Evolutionary conservation across 2,888 invertebrate genomes (phyloP).

Genomic region (Lithophane socia): DNA sequence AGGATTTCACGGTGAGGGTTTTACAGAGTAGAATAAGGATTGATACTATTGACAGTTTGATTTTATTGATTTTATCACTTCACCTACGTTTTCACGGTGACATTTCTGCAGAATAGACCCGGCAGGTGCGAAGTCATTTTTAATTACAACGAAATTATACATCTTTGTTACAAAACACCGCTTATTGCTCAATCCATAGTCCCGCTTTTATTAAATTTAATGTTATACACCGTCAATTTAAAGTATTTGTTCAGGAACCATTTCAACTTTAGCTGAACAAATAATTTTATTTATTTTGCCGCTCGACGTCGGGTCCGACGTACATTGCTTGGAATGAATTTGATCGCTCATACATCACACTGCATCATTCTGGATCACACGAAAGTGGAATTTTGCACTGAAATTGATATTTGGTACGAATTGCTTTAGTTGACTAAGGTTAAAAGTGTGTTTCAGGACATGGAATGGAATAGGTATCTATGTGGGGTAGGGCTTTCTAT

Average conservation of each 20-base stretch:
- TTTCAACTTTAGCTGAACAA: slow-evolving; percentile 59
- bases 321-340: slow-evolving; percentile 53
- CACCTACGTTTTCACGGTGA: too few species aligned
- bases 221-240: slow-evolving; percentile 64
- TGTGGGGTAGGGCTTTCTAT: not conserved
- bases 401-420: not conserved
- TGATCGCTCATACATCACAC: slow-evolving; percentile 66
- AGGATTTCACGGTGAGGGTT: too few species aligned
- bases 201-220: slow-evolving; percentile 71
- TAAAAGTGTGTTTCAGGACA: not conserved
- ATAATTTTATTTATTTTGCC: slow-evolving; percentile 37
- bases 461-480: not conserved
- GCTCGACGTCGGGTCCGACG: slow-evolving; percentile 1
- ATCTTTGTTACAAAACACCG: slow-evolving; percentile 52
- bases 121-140: not conserved
- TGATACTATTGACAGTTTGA: too few species aligned
- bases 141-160: slow-evolving; percentile 3
- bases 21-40: too few species aligned
- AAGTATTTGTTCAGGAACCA: slow-evolving; percentile 69
- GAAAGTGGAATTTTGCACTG: slow-evolving; percentile 12
- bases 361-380: slow-evolving; percentile 60
- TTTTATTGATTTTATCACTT: too few species aligned
- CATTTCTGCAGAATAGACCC: too few species aligned
- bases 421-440: slow-evolving; percentile 2
- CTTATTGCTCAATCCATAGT: slow-evolving; percentile 60